Evolutionary conservation across 2,113 vertebrate species (phyloP), one percentile per base, ranked within the genome.

Genomic region (Martes martes): DNA sequence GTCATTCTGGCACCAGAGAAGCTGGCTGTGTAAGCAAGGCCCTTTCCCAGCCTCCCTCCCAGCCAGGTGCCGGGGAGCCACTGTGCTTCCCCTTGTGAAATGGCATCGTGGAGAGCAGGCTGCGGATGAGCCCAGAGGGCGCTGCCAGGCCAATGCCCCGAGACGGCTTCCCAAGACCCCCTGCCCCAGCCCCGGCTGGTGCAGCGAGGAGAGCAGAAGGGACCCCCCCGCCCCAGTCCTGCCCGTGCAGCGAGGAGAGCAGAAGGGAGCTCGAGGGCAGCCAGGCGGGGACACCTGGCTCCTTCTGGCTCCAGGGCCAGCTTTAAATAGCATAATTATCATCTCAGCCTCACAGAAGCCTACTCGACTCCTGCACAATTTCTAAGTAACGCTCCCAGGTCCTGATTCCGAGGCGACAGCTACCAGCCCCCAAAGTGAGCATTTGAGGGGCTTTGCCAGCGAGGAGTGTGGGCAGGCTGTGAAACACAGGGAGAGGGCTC

Each of bases 321-420:
- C 97, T 97, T 96, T 94, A 94, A 97, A 97, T 93, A 97, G 97
- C 7, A 0, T 85, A 86, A 92, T 95, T 96, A 93, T 45, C 97
- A 87, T 94, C 94, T 94, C 85, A 50, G 91, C 97, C 93, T 94
- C 47, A 74, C 84, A 96, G 67, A 91, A 94, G 89, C 87, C 71
- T 57, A 85, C 87, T 94, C 80, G 81, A 52, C 94, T 93, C 92
- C 95, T 33, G 95, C 96, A 93, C 84, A 52, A 67, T 50, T 80
- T 90, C 89, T 81, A 95, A 82, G 82, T 95, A 91, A 94, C 91
- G 91, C 59, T 89, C 84, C 59, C 88, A 89, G 91, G 93, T 87
- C 96, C 83, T 89, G 67, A 97, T 91, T 91, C 96, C 52, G 97
- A 95, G 92, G 93, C 6, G 11, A 95, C 95, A 95, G 81, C 89